Base-by-base conservation (phyloP, 2,113 vertebrate genomes). In the Brachionichthys hirsutus region DNA sequence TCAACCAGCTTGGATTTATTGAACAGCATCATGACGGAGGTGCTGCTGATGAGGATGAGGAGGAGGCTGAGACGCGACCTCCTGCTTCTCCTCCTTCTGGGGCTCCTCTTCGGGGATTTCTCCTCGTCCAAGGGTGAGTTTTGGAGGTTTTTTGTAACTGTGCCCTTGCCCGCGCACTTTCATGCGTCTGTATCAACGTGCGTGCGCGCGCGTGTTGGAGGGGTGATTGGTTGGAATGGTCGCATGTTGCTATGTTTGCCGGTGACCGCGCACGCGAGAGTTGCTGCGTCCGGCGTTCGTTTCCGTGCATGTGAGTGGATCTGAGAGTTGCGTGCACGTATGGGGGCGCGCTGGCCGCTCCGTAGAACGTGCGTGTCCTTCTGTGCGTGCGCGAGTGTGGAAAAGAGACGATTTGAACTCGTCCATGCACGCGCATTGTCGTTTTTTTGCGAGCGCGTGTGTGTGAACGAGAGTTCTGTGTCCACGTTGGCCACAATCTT, bases 91-190 rank as follows among this genome's bases (percentile, higher is more conserved):
- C 79, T n/a, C n/a, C n/a, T 88, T 67, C 70, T 85, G 67, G 87
- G 84, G 83, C 72, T 89, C 13, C 78, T 89, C 72, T 35, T 87
- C 60, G 84, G 81, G 84, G 81, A 82, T 80, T 64, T 85, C 74
- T 84, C 76, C 70, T 67, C 83, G 45, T 78, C 83, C 77, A 77
- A 61, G 24, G 87, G 87, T 89, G 86, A 89, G 87, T 89, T 89
- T 43, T 38, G 44, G 60, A 70, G 67, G 73, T 17, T 3, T 58
- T 51, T 58, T 56, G 16, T 10, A 14, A 38, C 16, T 30, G 48
- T 54, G 16, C 18, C 9, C 35, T 13, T 15, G 7, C 12, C 18
- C 14, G 53, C 13, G 18, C 13, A 13, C 17, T 19, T 49, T 18
- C 47, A 11, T 49, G 47, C 19, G 19, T 49, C 19, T 42, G n/a